Percentiles rank a stretch among this genome's conserved stretches.
Evolutionary conservation across 2,113 vertebrate genomes (phyloP).

Genomic region (Triplophysa tibetana): DNA sequence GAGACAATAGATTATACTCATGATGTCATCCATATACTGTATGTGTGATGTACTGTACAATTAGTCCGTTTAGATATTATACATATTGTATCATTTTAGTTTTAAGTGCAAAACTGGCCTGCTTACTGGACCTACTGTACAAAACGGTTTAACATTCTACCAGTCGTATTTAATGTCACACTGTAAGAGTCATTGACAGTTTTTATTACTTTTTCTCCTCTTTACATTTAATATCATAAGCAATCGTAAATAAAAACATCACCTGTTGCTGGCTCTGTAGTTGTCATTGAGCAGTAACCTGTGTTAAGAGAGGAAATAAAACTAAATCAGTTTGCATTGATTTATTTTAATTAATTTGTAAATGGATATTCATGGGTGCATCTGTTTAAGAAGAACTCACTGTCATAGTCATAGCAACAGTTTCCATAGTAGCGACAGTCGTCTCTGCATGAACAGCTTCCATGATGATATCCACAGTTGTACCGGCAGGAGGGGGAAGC

Average conservation of each 20-base stretch:
- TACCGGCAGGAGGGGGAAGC: conserved; percentile 35
- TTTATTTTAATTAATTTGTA: too few relatives aligned
- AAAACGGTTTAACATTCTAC: conserved; percentile 64
- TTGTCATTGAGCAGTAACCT: neutral
- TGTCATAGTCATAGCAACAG: conserved; percentile 53
- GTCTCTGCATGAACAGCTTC: conserved; percentile 59
- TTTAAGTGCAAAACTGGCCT: neutral
- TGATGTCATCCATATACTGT: neutral
- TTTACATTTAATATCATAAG: too few relatives aligned
- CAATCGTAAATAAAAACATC: neutral
- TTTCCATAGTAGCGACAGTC: conserved; percentile 50
- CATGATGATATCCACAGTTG: conserved; percentile 53
- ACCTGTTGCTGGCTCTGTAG: neutral
- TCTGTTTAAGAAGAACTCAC: conserved; percentile 28
- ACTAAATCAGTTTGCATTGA: too few relatives aligned
- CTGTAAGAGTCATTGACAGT: too few relatives aligned
- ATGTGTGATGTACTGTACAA: neutral
- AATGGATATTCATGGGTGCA: too few relatives aligned
- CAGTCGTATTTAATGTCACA: conserved; percentile 48
- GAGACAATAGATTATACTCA: neutral
- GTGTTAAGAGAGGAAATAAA: neutral
- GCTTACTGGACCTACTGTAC: conserved; percentile 46
- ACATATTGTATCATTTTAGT: neutral
- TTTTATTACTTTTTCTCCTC: too few relatives aligned
- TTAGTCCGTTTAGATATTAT: neutral